Evolutionary conservation across 2,113 vertebrate species (phyloP), one percentile per base, ranked within the genome.

Genomic region (Hippoglossus stenolepis): DNA sequence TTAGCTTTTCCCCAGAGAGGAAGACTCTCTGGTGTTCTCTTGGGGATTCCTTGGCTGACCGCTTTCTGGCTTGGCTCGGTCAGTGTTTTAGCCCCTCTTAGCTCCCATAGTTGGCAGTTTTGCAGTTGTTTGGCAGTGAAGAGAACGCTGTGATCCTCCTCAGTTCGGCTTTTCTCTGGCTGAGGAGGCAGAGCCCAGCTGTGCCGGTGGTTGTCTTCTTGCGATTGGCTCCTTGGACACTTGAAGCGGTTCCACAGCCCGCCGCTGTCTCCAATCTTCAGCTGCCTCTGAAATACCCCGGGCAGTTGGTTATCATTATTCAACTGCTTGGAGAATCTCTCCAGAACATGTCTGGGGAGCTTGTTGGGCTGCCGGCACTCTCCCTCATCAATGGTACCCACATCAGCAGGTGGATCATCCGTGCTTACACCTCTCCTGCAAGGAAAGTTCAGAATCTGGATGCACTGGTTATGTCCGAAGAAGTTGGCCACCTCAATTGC

Each of bases 401-500:
- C 72, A 35, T 92, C 87, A 24, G 74, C 76, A 20, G 65, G 75
- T 10, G 81, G 73, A 17, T 91, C 78, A 1, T 92, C 85, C 17
- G 70, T 49, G 43, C 77, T 53, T 0, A 75, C 45, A 8, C 53
- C 53, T 62, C 87, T 93, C 78, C 88, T 92, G 49, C 80, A 88
- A 1, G 86, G 77, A 45, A 91, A 89, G 4, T 88, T 95, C 58
- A 97, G 92, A 26, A 95, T 93, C 79, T 95, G 93, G 67, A 95
- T 93, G 2, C 96, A 96, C 35, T 94, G 94, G 49, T 90, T 90
- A 84, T 97, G 96, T 7, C 96, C 96, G 3, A 95, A 94, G 70
- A 94, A 87, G 58, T 93, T 89, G 20, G 96, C 96, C 8, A 96
- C 93, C 60, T 96, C 95, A 15, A 94, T 79, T 12, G 96, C 96